These are phyloP conservation scores for Caenorhabditis sp. DNA, from an alignment of 2,888 invertebrate genomes.

Conservation along the genomic window DNA sequence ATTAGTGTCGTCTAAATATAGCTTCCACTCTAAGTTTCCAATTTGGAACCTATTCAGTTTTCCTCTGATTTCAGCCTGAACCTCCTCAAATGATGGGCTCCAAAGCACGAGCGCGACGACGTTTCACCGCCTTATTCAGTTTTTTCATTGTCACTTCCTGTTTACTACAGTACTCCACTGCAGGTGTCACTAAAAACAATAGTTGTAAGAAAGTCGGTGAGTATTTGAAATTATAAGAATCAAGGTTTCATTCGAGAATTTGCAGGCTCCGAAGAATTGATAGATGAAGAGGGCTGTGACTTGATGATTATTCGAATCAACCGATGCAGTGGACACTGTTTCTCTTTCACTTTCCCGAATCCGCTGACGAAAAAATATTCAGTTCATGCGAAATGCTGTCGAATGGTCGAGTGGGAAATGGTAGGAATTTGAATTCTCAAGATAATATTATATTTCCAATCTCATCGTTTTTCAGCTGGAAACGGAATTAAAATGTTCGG, in stretches of 20 bases:
- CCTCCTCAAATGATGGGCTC: constrained; percentile 63
- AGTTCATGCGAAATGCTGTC: constrained; percentile 76
- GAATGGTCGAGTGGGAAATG: constrained; percentile 78
- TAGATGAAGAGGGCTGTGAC: constrained; percentile 79
- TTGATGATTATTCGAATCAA: constrained; percentile 78
- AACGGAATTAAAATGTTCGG: constrained; percentile 72
- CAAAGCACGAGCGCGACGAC: constrained; percentile 55
- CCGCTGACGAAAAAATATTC: constrained; percentile 68
- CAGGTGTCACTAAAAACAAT: constrained; percentile 55
- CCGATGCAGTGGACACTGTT: constrained; percentile 77
- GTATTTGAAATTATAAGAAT: constrained; percentile 12
- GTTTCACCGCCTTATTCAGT: constrained; percentile 23
- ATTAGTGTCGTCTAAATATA: constrained; percentile 3
- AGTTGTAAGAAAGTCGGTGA: constrained; percentile 71
- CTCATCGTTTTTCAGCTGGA: constrained; percentile 73
- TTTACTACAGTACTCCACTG: constrained; percentile 47
- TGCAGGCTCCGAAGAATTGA: constrained; percentile 76
- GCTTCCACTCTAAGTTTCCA: not conserved
- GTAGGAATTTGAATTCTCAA: constrained; percentile 45
- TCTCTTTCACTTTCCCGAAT: constrained; percentile 76
- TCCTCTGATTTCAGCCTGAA: constrained; percentile 24
- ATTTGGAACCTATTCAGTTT: not conserved
- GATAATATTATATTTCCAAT: not conserved
- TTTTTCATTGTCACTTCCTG: constrained; percentile 29
- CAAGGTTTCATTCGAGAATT: not conserved